A percentile compares a stretch with the other conserved stretches of the same genome.
phyloP scores from a whole-genome alignment of 2,888 invertebrate genomes.

The Amphiduros pacificus region DNA sequence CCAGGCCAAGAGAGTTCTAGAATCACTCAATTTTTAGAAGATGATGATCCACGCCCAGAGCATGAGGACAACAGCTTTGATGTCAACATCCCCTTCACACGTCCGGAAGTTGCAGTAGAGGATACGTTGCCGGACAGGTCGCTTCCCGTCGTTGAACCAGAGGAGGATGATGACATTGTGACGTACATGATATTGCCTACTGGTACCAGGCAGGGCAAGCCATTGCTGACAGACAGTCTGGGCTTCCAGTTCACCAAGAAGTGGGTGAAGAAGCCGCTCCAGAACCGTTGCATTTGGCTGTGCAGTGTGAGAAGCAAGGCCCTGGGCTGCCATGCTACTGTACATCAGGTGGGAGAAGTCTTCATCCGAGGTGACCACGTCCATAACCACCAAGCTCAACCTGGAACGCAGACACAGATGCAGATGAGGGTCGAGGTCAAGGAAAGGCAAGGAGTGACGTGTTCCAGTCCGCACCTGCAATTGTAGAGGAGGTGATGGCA shows the following conservation, averaged over 20 bases:
- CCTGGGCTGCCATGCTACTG: not conserved
- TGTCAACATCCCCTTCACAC: no score
- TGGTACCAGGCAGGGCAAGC: not conserved
- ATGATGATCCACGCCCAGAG: no score
- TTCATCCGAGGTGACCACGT: not conserved
- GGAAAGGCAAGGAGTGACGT: not conserved
- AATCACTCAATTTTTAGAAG: no score
- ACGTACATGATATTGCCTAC: not conserved
- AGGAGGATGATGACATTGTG: no score
- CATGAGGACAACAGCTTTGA: no score
- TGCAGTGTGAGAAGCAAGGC: not conserved
- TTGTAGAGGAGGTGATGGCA: not conserved
- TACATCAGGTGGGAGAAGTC: not conserved
- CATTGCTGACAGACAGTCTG: not conserved
- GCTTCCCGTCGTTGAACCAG: no score
- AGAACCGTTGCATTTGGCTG: not conserved
- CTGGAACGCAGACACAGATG: not conserved
- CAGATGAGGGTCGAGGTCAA: not conserved
- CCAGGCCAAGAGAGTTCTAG: no score
- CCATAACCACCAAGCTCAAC: not conserved
- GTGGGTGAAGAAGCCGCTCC: not conserved
- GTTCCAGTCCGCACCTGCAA: not conserved
- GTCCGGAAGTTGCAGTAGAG: no score
- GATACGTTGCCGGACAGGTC: no score
- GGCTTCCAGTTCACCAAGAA: not conserved